A percentile compares a stretch with the other conserved stretches of the same genome.
phyloP scores from a whole-genome alignment of 2,797 vertebrate species.

The Tenualosa thibaudeaui region DNA sequence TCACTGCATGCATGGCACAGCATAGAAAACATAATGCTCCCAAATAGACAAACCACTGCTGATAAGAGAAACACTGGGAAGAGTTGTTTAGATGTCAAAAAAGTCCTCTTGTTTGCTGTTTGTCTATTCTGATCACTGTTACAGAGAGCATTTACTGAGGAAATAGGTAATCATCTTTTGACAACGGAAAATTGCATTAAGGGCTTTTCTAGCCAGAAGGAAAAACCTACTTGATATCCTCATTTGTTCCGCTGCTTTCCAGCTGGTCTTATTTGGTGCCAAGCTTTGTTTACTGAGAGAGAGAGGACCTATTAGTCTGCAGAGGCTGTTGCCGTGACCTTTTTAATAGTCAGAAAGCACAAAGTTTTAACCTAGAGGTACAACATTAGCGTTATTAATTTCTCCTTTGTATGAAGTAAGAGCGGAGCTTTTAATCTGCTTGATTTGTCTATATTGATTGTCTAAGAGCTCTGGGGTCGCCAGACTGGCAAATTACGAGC shows the following conservation, averaged over 20 bases:
- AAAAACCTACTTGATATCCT: background rate
- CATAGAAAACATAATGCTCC: too few relatives aligned
- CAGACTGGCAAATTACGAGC: background rate
- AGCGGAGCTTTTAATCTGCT: background rate
- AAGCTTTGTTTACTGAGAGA: background rate
- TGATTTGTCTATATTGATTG: background rate
- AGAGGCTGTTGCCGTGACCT: background rate
- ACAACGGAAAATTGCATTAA: background rate
- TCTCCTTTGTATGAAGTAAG: background rate
- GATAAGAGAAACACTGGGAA: background rate
- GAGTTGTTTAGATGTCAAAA: background rate
- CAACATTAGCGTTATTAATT: background rate
- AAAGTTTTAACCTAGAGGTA: background rate
- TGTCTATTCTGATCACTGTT: background rate
- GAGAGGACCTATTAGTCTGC: background rate
- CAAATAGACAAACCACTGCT: background rate
- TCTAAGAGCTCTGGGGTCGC: background rate
- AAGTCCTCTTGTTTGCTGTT: background rate
- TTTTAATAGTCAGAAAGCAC: background rate
- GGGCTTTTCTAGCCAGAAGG: background rate
- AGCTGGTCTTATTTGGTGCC: background rate
- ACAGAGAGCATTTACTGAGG: background rate
- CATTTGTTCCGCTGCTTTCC: background rate
- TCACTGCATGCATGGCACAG: background rate
- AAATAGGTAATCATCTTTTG: background rate